Evolutionary conservation across 2,113 vertebrate species (phyloP).

Genomic region (Brachyhypopomus occidentalis): DNA sequence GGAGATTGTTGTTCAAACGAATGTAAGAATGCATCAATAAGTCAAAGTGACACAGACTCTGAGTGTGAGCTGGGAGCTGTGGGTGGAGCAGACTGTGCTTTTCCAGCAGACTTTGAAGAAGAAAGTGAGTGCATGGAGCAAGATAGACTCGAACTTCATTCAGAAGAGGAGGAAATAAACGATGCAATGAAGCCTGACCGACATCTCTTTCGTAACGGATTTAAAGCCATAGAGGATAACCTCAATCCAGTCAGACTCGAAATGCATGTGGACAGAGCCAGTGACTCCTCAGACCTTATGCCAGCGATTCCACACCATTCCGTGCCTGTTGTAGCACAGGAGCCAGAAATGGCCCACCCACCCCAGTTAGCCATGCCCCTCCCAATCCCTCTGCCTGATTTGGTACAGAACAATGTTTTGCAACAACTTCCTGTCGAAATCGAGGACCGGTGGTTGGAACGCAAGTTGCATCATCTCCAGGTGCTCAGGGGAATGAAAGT

Average conservation of each 20-base stretch:
- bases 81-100: constrained; percentile 77
- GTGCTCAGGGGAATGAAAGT: constrained; percentile 82
- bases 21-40: constrained; percentile 71
- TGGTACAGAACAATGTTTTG: constrained; percentile 80
- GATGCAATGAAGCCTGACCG: constrained; percentile 20
- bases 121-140: constrained; percentile 72
- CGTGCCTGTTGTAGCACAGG: constrained; percentile 71
- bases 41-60: constrained; percentile 74
- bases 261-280: constrained; percentile 65
- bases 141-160: constrained; percentile 80
- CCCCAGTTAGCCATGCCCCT: constrained; percentile 63
- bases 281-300: constrained; percentile 72
- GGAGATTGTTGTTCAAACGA: constrained; percentile 69
- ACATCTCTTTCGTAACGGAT: constrained; percentile 76
- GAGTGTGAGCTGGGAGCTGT: constrained; percentile 86
- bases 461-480: constrained; percentile 82
- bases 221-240: constrained; percentile 70
- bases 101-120: constrained; percentile 53
- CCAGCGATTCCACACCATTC: constrained; percentile 73
- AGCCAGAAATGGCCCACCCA: constrained; percentile 68
- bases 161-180: constrained; percentile 69
- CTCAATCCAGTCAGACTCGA: constrained; percentile 63
- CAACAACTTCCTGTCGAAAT: constrained; percentile 77
- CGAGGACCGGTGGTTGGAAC: constrained; percentile 78
- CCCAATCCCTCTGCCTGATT: constrained; percentile 72